Evolutionary conservation across 1,140 invertebrate genomes (phyloP).

Genomic region (Heliconius congener): DNA sequence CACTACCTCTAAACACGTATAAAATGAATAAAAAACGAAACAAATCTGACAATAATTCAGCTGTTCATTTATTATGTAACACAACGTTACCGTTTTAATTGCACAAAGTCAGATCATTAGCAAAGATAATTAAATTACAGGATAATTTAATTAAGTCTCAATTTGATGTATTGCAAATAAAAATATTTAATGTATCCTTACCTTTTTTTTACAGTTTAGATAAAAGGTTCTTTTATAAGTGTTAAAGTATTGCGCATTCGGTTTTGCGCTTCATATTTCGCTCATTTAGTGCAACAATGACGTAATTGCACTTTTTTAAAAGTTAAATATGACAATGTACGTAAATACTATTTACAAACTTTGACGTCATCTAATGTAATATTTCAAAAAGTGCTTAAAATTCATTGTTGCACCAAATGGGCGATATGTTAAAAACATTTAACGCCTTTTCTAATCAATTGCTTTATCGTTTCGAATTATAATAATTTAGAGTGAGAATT

Average conservation of each 20-base stretch:
- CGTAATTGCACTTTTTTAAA: too few relatives aligned
- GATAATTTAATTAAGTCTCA: not conserved
- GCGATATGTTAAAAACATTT: too few relatives aligned
- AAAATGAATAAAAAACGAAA: not conserved
- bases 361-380: too few relatives aligned
- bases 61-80: slow-evolving; percentile 4
- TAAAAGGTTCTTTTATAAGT: not conserved
- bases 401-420: too few relatives aligned
- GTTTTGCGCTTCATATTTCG: not conserved
- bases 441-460: too few relatives aligned
- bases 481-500: too few relatives aligned
- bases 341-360: too few relatives aligned
- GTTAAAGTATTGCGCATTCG: not conserved
- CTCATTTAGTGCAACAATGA: not conserved
- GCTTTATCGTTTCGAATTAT: too few relatives aligned
- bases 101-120: not conserved
- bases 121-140: slow-evolving; percentile 8
- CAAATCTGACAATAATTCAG: not conserved
- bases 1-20: too few relatives aligned
- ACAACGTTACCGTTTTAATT: slow-evolving; percentile 6
- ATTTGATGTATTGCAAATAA: not conserved
- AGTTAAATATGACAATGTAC: too few relatives aligned
- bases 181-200: not conserved
- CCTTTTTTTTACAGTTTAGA: not conserved
- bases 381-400: too few relatives aligned